Evolutionary conservation across 2,797 vertebrate genomes (phyloP).

Genomic region (Decapterus maruadsi): DNA sequence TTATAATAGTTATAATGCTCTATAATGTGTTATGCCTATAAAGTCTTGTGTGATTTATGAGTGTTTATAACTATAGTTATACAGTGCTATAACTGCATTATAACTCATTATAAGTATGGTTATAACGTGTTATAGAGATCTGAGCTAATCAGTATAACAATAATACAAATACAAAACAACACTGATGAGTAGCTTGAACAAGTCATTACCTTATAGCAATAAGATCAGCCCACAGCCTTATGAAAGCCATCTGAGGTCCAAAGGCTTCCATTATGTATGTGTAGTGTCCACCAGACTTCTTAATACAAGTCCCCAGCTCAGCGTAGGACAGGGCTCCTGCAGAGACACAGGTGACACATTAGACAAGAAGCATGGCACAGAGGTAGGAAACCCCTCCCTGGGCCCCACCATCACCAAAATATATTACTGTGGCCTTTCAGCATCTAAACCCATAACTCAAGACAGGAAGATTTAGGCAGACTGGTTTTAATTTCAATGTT

Average conservation of each 20-base stretch:
- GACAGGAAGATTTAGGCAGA: conserved; percentile 23
- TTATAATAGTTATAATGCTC: no score
- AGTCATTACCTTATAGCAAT: conserved; percentile 91
- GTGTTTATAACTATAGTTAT: no score
- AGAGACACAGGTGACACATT: conserved; percentile 40
- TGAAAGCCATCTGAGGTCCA: conserved; percentile 93
- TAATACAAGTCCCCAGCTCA: conserved; percentile 95
- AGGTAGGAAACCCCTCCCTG: conserved; percentile 1
- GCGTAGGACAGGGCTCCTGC: conserved; percentile 96
- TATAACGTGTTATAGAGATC: no score
- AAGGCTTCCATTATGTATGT: conserved; percentile 96
- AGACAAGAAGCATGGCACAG: conserved; percentile 18
- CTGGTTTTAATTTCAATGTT: conserved; percentile 37
- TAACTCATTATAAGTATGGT: no score
- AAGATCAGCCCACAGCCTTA: conserved; percentile 94
- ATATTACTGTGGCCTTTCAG: conserved; percentile 24
- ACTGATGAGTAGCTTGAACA: not conserved
- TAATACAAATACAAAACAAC: no score
- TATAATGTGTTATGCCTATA: no score
- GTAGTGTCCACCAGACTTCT: conserved; percentile 98
- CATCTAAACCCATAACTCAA: conserved; percentile 19
- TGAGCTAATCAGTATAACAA: no score
- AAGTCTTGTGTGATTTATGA: no score
- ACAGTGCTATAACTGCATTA: no score
- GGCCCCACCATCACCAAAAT: conserved; percentile 19